Evolutionary conservation across 2,113 vertebrate species (phyloP).

Genomic region (Benitochromis conjunctus): DNA sequence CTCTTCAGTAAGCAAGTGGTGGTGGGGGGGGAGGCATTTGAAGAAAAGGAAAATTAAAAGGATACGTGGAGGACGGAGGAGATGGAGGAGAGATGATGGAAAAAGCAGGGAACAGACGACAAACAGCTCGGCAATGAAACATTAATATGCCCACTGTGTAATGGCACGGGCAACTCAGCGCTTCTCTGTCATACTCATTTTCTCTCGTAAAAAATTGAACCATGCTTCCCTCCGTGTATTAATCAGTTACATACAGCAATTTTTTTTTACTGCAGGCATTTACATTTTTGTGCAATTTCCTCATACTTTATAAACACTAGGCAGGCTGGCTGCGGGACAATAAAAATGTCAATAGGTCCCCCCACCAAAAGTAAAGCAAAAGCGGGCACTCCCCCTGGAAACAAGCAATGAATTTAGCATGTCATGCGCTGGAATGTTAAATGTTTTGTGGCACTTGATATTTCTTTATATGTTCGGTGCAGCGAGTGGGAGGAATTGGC

Average conservation of each 20-base stretch:
- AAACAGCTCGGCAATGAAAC: conserved; percentile 32
- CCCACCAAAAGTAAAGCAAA: conserved; percentile 18
- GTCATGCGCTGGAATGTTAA: conserved; percentile 1
- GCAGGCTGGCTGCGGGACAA: conserved; percentile 8
- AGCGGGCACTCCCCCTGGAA: conserved; percentile 1
- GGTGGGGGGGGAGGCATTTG: background rate
- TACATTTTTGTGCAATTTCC: conserved; percentile 33
- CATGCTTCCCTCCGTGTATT: background rate
- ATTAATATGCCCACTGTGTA: conserved; percentile 35
- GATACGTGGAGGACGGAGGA: background rate
- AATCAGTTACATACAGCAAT: background rate
- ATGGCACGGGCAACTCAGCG: background rate
- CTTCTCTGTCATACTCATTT: conserved; percentile 13
- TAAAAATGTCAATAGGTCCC: conserved; percentile 20
- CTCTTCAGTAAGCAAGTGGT: background rate
- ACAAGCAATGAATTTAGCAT: background rate
- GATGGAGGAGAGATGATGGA: background rate
- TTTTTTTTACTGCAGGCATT: background rate
- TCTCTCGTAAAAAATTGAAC: conserved; percentile 13
- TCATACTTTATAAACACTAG: conserved; percentile 21
- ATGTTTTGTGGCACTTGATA: background rate
- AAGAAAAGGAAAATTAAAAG: conserved; percentile 3
- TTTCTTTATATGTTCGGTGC: background rate
- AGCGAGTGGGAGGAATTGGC: conserved; percentile 8
- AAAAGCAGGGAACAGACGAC: background rate